Evolutionary conservation across 1,140 invertebrate genomes (phyloP), one percentile per base, ranked within the genome.

Genomic region (Hestina assimilis): DNA sequence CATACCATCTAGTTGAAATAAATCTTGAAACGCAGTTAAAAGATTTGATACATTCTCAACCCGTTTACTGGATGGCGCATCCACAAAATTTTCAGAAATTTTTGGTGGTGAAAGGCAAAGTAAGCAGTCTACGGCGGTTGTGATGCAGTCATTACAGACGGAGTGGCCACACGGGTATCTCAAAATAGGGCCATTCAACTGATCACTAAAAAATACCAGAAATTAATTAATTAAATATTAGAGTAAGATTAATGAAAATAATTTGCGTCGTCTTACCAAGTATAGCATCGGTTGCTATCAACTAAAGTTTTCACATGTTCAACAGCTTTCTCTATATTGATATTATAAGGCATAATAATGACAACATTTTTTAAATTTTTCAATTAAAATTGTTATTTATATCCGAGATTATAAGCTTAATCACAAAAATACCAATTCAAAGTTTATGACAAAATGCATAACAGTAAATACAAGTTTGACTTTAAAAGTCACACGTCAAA

Each of bases 91-190:
- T 8, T 11, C 28, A 6, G 54, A 21, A 42, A 26, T 46, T 38
- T 41, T 35, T 1, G 60, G 46, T 21, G 64, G 65, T 31, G 72
- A 63, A 21, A 69, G 21, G 48, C 82, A 87, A 21, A 64, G 50
- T 14, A 61, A 53, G 58, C 84, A 87, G 11, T 64, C 50, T 29
- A 62, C 61, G 12, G 63, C 62, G 33, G 29, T 52, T 14, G 21
- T n/a, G 8, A 60, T 53, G 62, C 84, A 87, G 20, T 63, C 56
- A 11, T 68, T 52, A 66, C 84, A 87, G 33, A 59, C 52, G 15
- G 56, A 50, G 45, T 85, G 81, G 14, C 84, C 84, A 64, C 82
- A 85, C 7, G 66, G 31, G 61, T 70, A 85, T 61, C 82, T 69
- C 23, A 69, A 9, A 40, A 67, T 69, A 6, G 24, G 17, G 21